Evolutionary conservation across 2,888 invertebrate genomes (phyloP).

Genomic region (Geophilus truncorum): DNA sequence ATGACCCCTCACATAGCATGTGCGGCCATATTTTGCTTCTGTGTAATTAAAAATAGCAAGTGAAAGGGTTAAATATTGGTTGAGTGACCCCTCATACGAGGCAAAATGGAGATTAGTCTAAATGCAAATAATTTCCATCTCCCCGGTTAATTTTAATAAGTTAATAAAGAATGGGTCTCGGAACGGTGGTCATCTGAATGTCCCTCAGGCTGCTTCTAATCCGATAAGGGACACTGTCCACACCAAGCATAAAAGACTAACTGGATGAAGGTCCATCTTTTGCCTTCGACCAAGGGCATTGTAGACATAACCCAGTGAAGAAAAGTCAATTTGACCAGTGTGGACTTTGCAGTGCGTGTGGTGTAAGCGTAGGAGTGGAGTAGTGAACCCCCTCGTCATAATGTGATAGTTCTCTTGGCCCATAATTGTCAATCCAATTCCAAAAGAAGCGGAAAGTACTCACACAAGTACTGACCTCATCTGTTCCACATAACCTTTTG

Average conservation of each 20-base stretch:
- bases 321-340: not conserved
- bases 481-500: not conserved
- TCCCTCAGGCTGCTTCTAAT: not conserved
- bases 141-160: slow-evolving; percentile 32
- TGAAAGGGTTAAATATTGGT: slow-evolving; percentile 33
- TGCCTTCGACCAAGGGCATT: not conserved
- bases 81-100: not conserved
- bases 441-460: slow-evolving; percentile 13
- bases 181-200: not conserved
- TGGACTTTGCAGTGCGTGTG: not conserved
- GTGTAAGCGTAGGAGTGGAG: not conserved
- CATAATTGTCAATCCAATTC: slow-evolving; percentile 29
- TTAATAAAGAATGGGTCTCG: slow-evolving; percentile 28
- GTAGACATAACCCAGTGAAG: not conserved
- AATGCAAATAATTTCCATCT: slow-evolving; percentile 32
- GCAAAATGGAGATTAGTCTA: slow-evolving; percentile 33
- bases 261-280: not conserved
- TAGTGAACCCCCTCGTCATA: not conserved
- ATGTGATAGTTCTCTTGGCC: slow-evolving; percentile 4
- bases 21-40: not conserved
- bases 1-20: not conserved
- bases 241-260: not conserved
- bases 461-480: not conserved
- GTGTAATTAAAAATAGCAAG: not conserved
- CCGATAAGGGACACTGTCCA: slow-evolving; percentile 4